phyloP scores from a whole-genome alignment of 2,888 invertebrate species.

The Hirtodrosophila alboralis region DNA sequence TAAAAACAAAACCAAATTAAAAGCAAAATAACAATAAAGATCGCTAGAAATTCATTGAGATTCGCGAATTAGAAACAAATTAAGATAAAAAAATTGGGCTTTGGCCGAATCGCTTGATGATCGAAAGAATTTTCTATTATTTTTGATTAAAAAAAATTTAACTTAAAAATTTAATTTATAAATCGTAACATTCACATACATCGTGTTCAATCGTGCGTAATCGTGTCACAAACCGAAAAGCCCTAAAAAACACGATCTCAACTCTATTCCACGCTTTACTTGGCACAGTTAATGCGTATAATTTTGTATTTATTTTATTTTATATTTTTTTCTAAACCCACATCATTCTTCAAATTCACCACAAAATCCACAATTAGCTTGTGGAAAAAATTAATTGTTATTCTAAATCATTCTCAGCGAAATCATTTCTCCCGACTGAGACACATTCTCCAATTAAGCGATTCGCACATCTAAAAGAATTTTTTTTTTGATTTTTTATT shows the following conservation, averaged over 20 bases:
- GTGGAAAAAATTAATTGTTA: conserved; percentile 59
- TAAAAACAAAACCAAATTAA: too few species aligned
- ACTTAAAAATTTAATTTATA: background rate
- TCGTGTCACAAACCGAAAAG: conserved; percentile 13
- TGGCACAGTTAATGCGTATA: conserved; percentile 56
- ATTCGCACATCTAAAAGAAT: conserved; percentile 6
- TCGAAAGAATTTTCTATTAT: too few species aligned
- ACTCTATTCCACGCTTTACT: conserved; percentile 35
- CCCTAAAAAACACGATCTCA: background rate
- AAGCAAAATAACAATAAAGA: too few species aligned
- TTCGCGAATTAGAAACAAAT: too few species aligned
- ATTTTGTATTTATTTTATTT: conserved; percentile 18
- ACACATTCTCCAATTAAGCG: conserved; percentile 52
- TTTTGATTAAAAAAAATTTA: too few species aligned
- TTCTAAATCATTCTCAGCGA: conserved; percentile 50
- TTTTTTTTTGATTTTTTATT: conserved; percentile 10
- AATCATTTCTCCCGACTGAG: conserved; percentile 48
- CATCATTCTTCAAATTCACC: conserved; percentile 61
- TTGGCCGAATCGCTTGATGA: too few species aligned
- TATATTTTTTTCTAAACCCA: conserved; percentile 18
- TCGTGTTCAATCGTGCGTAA: too few species aligned
- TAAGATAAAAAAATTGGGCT: too few species aligned
- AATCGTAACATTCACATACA: too few species aligned
- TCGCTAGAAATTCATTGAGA: too few species aligned
- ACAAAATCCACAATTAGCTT: conserved; percentile 68